Base-by-base conservation (phyloP, 2,113 vertebrate genomes). In the Gadus macrocephalus region DNA sequence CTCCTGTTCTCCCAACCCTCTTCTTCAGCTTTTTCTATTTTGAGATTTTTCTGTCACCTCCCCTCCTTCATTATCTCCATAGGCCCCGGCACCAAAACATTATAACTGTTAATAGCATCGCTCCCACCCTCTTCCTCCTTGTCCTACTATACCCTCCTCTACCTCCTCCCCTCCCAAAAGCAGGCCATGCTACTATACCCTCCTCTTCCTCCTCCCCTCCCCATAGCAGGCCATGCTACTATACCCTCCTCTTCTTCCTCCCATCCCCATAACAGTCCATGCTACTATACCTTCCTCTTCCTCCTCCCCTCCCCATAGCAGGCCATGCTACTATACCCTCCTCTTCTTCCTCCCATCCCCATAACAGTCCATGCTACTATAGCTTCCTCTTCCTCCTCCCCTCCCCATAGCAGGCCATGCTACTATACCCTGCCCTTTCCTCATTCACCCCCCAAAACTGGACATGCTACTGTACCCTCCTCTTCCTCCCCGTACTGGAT, bases 61-160 rank as follows among this genome's bases (percentile, higher is more conserved):
- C n/a, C 67, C 56, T 64, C 16, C 5, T 1, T 53, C 64, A 25
- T 49, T 56, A 35, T 64, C 74, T 73, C 76, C 82, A 79, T 72
- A 65, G 81, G 80, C 86, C 78, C 80, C 82, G 76, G 64, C 82
- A 81, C 78, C 74, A 69, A 77, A 81, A 69, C 78, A 75, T 80
- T 28, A 79, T 85, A 73, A 83, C 82, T 86, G 79, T 86, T 83
- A 68, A 80, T 82, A 82, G 65, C 81, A 86, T 84, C 70, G 68
- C 73, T 42, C 68, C 68, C 25, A 71, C 68, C 42, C 66, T 59
- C 35, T 17, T 70, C 73, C 16, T 28, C 25, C 19, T 12, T 2
- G 2, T 58, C 2, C 55, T 58, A n/a, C n/a, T 55, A n/a, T 16
- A 16, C 14, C n/a, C 55, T 73, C 63, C 0, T 70, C 77, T 55